Base-by-base conservation (phyloP, 1,140 invertebrate genomes). In the Monochamus saltuarius region DNA sequence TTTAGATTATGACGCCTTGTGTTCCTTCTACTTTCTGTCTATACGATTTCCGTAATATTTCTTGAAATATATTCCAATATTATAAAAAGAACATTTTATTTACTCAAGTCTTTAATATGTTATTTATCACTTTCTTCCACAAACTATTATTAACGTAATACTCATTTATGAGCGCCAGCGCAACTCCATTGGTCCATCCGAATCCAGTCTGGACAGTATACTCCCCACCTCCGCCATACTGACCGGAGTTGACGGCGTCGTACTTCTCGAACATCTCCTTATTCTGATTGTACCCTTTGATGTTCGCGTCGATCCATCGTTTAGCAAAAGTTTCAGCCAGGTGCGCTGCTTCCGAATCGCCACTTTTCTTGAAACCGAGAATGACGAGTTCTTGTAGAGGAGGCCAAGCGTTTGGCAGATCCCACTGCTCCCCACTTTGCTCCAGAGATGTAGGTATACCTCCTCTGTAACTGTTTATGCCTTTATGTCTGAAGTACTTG, bases 131-230 rank as follows among this genome's bases (percentile, higher is more conserved):
- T 29, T 29, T 29, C 6, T 29, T 29, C 22, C 22, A 29, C 22
- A 29, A 29, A 29, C 22, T 29, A 29, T 29, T 29, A 29, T 29
- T 6, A 29, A 29, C 22, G 22, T 29, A 29, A 29, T 29, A 29
- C 22, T 29, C 22, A 29, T 29, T 29, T 29, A 29, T 29, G 22
- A 29, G 22, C 22, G 22, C 22, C 16, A 68, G 42, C 13, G 52
- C 66, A 7, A 95, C 88, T 2, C 94, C 95, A 75, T 97, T 97
- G 0, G 91, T 91, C 95, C 95, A 98, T 4, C 94, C 95, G 73
- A 98, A 98, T 10, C 95, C 95, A 14, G 84, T 82, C 75, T 97
- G 92, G 0, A 94, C 89, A 0, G 78, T 78, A 73, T 97, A 97
- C 77, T 98, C 95, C 0, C 95, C 95, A 0, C 94, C 94, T 7